Base-by-base conservation (phyloP, 2,797 vertebrate species). In the Sebastes elongatus region DNA sequence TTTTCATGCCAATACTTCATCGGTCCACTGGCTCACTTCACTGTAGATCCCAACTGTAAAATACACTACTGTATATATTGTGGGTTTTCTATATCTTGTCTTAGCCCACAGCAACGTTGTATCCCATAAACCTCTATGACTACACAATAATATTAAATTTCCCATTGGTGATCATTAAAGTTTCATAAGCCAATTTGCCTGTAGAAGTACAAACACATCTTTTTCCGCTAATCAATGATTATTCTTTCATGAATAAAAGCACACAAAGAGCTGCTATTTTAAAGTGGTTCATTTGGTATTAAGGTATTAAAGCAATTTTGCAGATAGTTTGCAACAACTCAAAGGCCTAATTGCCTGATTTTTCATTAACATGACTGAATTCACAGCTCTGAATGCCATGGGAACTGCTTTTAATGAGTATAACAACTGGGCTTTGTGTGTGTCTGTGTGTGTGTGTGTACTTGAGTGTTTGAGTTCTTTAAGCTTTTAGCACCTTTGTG, bases 391-490 rank as follows among this genome's bases (percentile, higher is more conserved):
- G 25, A 86, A 46, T 72, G 55, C 73, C 74, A 82, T 81, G 81
- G 78, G 78, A 80, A 88, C 67, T 18, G n/a, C 27, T 83, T 85
- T 57, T 78, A 83, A 81, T 85, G 60, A 38, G 22, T 38, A 16
- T 0, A 3, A 42, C 0, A 42, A 42, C 38, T 42, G 13, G 38
- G 38, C 38, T 42, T 16, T 42, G 38, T 20, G 38, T 6, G 13
- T 35, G n/a, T 28, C 1, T 46, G 11, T 56, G 35, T 6, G 13
- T 59, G 11, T 75, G 11, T 75, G 11, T 53, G 7, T 9, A 23
- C 10, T 14, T 8, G 63, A 7, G 8, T 30, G 35, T 67, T 33
- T 60, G 10, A 64, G 33, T 73, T 60, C 2, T 60, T 59, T 56
- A 23, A 56, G 55, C 23, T 30, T 59, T 60, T 18, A 22, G 53